A percentile compares a stretch with the other conserved stretches of the same genome.
phyloP scores from a whole-genome alignment of 2,888 invertebrate genomes.

The Liodrosophila aerea region DNA sequence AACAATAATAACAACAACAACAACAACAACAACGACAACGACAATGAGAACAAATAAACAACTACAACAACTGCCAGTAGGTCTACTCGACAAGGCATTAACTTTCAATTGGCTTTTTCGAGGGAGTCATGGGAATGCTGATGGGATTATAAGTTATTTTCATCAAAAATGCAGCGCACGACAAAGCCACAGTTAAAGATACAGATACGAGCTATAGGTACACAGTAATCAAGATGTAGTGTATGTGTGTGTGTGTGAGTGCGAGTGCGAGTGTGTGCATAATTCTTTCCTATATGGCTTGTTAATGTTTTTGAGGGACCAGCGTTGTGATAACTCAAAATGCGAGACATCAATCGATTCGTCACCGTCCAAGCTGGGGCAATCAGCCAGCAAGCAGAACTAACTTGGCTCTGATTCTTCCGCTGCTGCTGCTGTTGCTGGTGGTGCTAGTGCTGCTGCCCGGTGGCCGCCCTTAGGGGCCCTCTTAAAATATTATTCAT shows the following conservation, averaged over 20 bases:
- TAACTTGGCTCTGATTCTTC: slow-evolving; percentile 50
- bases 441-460: slow-evolving; percentile 28
- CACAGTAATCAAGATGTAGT: slow-evolving; percentile 8
- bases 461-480: slow-evolving; percentile 67
- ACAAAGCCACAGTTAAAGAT: slow-evolving; percentile 47
- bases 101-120: slow-evolving; percentile 60
- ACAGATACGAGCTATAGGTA: slow-evolving; percentile 25
- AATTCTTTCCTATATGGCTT: slow-evolving; percentile 63
- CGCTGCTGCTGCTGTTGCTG: slow-evolving; percentile 7
- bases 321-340: slow-evolving; percentile 74
- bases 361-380: slow-evolving; percentile 61
- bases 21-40: slow-evolving; percentile 3
- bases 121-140: slow-evolving; percentile 71
- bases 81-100: slow-evolving; percentile 46
- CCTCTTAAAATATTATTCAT: slow-evolving; percentile 75
- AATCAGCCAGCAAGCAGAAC: slow-evolving; percentile 75
- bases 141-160: slow-evolving; percentile 75
- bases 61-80: slow-evolving; percentile 1
- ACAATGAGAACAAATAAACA: background rate
- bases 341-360: slow-evolving; percentile 75
- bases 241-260: slow-evolving; percentile 2
- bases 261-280: slow-evolving; percentile 16
- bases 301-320: slow-evolving; percentile 69
- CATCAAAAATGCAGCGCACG: slow-evolving; percentile 77
- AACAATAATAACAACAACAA: slow-evolving; percentile 37